phyloP scores from a whole-genome alignment of 2,888 invertebrate species.

The Pheosia gnoma region DNA sequence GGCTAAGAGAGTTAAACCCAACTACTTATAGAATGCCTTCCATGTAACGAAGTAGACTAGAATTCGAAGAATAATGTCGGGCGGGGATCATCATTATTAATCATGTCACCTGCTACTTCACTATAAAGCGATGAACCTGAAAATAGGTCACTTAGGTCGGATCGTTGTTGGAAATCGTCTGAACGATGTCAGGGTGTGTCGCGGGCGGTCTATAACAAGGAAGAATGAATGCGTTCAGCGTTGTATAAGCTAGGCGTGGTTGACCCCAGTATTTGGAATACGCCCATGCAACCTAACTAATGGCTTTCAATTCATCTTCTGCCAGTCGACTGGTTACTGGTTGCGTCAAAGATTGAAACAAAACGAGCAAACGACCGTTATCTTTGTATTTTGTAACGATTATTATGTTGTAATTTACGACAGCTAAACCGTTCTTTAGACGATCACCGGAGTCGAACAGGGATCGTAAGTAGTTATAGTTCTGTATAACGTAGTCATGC shows the following conservation, averaged over 20 bases:
- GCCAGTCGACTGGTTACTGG: constrained; percentile 23
- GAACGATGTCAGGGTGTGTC: constrained; percentile 3
- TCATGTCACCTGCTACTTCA: neutral
- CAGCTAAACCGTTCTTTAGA: constrained; percentile 21
- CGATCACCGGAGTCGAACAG: constrained; percentile 1
- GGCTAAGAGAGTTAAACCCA: neutral
- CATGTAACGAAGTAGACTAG: neutral
- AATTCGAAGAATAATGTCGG: neutral
- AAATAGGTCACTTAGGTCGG: constrained; percentile 4
- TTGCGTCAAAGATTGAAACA: constrained; percentile 36
- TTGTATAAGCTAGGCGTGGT: constrained; percentile 27
- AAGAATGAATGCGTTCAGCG: constrained; percentile 13
- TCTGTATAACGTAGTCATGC: neutral
- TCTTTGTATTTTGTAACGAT: constrained; percentile 28
- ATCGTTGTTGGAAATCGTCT: neutral
- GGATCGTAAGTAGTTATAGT: constrained; percentile 1
- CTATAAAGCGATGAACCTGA: constrained; percentile 1
- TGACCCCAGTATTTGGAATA: constrained; percentile 16
- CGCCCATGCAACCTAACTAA: constrained; percentile 19
- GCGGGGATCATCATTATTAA: constrained; percentile 1
- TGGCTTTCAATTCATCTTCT: constrained; percentile 32
- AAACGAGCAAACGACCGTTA: constrained; percentile 21
- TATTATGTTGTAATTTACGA: constrained; percentile 31
- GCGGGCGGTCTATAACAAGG: constrained; percentile 9
- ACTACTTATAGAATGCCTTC: neutral